These are phyloP conservation scores for Drosophila sp. DNA, from an alignment of 1,140 invertebrate genomes.

Conservation along the genomic window DNA sequence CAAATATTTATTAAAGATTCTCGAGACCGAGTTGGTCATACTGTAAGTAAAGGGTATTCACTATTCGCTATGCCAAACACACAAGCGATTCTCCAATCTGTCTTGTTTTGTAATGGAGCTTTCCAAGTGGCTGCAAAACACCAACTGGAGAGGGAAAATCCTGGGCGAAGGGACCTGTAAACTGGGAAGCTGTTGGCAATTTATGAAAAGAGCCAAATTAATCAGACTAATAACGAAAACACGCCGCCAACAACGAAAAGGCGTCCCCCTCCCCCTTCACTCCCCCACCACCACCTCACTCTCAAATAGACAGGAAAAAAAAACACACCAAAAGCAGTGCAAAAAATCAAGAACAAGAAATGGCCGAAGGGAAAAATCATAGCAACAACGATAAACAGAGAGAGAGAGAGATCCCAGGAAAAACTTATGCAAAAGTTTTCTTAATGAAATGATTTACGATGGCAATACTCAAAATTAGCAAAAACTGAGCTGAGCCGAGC, in stretches of 20 bases:
- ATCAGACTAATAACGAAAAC: slow-evolving; percentile 83
- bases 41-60: not conserved
- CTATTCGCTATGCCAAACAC: slow-evolving; percentile 24
- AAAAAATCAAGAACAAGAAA: slow-evolving; percentile 42
- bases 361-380: slow-evolving; percentile 34
- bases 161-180: slow-evolving; percentile 13
- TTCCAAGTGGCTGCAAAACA: slow-evolving; percentile 25
- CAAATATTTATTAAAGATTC: too few relatives aligned
- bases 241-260: slow-evolving; percentile 66
- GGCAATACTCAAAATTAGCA: slow-evolving; percentile 81
- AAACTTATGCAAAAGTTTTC: slow-evolving; percentile 82
- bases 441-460: slow-evolving; percentile 83
- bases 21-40: too few relatives aligned
- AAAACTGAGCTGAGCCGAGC: slow-evolving; percentile 69
- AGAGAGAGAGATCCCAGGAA: slow-evolving; percentile 22
- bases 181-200: slow-evolving; percentile 80
- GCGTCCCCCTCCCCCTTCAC: slow-evolving; percentile 33
- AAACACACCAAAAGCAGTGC: not conserved
- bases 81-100: slow-evolving; percentile 23
- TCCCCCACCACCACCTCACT: not conserved
- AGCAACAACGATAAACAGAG: slow-evolving; percentile 17
- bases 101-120: slow-evolving; percentile 48
- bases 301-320: not conserved
- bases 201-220: slow-evolving; percentile 83
- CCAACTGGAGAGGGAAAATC: not conserved